phyloP scores from a whole-genome alignment of 2,888 invertebrate genomes.

The Melieria picta region DNA sequence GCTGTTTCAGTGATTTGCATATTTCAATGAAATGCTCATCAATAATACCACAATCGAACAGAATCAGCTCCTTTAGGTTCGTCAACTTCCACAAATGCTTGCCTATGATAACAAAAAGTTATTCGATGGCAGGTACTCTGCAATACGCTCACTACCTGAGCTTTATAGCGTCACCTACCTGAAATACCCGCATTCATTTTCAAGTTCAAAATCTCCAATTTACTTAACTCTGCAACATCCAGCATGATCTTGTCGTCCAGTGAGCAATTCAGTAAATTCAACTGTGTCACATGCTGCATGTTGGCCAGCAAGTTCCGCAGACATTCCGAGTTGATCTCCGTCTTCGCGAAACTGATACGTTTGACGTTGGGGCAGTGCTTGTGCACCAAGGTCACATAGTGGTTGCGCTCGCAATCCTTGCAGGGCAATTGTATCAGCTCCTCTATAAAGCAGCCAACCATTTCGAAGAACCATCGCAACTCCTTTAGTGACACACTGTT shows the following conservation, averaged over 20 bases:
- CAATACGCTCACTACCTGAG: no score
- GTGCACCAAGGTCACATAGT: slow-evolving; percentile 22
- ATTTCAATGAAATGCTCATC: slow-evolving; percentile 23
- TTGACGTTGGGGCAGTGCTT: slow-evolving; percentile 21
- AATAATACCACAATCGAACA: slow-evolving; percentile 22
- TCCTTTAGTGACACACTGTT: slow-evolving; percentile 14
- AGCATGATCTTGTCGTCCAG: slow-evolving; percentile 25
- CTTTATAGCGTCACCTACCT: not conserved
- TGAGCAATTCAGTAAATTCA: slow-evolving; percentile 27
- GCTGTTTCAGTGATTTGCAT: slow-evolving; percentile 19
- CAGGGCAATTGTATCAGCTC: slow-evolving; percentile 5
- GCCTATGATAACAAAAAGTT: not conserved
- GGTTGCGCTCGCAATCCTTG: slow-evolving; percentile 22
- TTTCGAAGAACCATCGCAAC: slow-evolving; percentile 23
- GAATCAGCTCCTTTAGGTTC: slow-evolving; percentile 15
- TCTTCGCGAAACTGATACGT: slow-evolving; percentile 21
- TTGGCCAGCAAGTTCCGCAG: slow-evolving; percentile 21
- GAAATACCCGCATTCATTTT: slow-evolving; percentile 20
- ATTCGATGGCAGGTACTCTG: no score
- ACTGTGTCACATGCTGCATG: slow-evolving; percentile 15
- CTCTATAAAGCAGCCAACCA: slow-evolving; percentile 12
- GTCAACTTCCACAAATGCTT: slow-evolving; percentile 16
- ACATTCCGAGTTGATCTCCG: slow-evolving; percentile 20
- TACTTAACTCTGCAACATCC: slow-evolving; percentile 16
- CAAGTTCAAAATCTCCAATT: slow-evolving; percentile 19